phyloP scores from a whole-genome alignment of 2,797 vertebrate genomes.

The Ctenosaura bakeri region DNA sequence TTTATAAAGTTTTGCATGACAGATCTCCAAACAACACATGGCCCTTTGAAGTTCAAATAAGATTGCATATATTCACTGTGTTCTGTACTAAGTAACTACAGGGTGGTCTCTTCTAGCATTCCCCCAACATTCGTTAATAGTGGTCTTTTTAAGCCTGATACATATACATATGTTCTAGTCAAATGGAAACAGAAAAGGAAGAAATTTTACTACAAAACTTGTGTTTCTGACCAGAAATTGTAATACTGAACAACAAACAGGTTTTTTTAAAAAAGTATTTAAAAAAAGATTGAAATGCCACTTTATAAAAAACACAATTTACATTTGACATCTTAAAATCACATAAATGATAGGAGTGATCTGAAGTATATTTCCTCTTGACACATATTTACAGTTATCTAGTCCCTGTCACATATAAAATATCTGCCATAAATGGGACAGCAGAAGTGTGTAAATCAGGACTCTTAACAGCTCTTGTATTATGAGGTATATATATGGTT shows the following conservation, averaged over 20 bases:
- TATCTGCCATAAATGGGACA: neutral
- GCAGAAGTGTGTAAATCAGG: neutral
- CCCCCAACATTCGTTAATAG: neutral
- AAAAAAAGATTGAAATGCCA: neutral
- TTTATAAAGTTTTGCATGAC: neutral
- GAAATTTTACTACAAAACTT: neutral
- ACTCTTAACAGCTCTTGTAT: neutral
- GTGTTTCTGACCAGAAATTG: neutral
- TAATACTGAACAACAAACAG: conserved; percentile 21
- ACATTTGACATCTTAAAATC: neutral
- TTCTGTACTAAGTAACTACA: neutral
- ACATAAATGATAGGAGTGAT: neutral
- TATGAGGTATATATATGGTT: conserved; percentile 6
- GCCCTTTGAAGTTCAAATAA: neutral
- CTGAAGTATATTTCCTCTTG: neutral
- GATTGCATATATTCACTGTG: conserved; percentile 16
- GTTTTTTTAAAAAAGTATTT: neutral
- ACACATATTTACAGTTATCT: neutral
- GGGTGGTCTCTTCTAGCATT: neutral
- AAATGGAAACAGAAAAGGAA: neutral
- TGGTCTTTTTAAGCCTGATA: neutral
- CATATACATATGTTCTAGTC: neutral
- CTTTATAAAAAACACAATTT: conserved; percentile 2
- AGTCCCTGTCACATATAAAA: neutral
- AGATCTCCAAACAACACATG: neutral